Base-by-base conservation (phyloP, 1,140 invertebrate species). In the Notospermus geniculatus region DNA sequence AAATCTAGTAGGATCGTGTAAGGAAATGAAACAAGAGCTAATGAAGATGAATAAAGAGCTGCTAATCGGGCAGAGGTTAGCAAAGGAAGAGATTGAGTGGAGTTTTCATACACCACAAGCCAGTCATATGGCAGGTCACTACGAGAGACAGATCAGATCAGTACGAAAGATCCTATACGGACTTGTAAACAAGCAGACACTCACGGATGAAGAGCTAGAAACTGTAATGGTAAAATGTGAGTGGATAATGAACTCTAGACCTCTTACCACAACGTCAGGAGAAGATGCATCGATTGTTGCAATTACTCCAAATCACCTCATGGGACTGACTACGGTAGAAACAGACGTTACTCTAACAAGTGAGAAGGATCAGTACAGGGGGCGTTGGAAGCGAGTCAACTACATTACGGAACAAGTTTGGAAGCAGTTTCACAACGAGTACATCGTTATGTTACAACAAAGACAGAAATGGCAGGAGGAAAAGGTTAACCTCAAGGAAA, bases 111-210 rank as follows among this genome's bases (percentile, higher is more conserved):
- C 46, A 50, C n/a, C 46, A n/a, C 4, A 23, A n/a, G n/a, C 46
- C 4, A 50, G 46, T n/a, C 46, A 50, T n/a, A 7, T 50, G 5
- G 46, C 5, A 50, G 46, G 46, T 7, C 46, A 50, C n/a, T 50
- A 50, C 46, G 46, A 50, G 46, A 50, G 46, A 50, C 46, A 50
- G 25, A 50, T 50, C 46, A 50, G 46, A 27, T 50, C 46, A 7
- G 46, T 50, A 50, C 46, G 46, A 50, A 50, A 50, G 46, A 50
- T 50, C 4, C n/a, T 50, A n/a, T 50, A 50, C 46, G 46, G 46
- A 50, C 46, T 50, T 19, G n/a, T 50, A 5, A 50, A 50, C 25
- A 50, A n/a, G 25, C 46, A 50, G 46, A 50, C 5, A 7, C 46
- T 50, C 4, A 9, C 5, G 4, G 46, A 50, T 4, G 46, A 50